Evolutionary conservation across 1,140 invertebrate genomes (phyloP).

Genomic region (Hirudo medicinalis): DNA sequence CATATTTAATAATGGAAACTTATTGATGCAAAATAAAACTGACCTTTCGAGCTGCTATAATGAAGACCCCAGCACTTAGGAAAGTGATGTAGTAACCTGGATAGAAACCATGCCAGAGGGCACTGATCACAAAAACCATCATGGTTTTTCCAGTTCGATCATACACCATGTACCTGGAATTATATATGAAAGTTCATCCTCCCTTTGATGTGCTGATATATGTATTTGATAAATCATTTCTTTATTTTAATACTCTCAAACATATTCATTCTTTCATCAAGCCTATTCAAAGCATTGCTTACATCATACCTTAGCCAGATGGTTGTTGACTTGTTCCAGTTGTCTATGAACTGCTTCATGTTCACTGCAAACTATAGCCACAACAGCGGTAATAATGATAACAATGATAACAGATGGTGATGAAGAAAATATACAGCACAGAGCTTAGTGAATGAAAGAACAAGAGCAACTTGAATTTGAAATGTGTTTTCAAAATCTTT

Average conservation of each 20-base stretch:
- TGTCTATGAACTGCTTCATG: slow-evolving; percentile 63
- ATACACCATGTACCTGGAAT: slow-evolving; percentile 52
- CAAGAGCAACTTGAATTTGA: not conserved
- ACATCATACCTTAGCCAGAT: slow-evolving; percentile 61
- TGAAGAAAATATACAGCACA: too few relatives aligned
- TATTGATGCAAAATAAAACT: slow-evolving; percentile 6
- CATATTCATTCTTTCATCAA: too few relatives aligned
- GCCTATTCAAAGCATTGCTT: too few relatives aligned
- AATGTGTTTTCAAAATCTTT: not conserved
- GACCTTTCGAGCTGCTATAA: slow-evolving; percentile 64
- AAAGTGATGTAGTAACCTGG: slow-evolving; percentile 95
- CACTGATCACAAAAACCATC: slow-evolving; percentile 72
- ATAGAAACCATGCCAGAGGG: slow-evolving; percentile 91
- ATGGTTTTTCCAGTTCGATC: slow-evolving; percentile 52
- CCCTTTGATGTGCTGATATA: too few relatives aligned
- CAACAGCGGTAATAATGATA: slow-evolving; percentile 9
- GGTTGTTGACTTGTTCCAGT: slow-evolving; percentile 85
- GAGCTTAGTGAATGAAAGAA: not conserved
- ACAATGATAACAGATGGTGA: not conserved
- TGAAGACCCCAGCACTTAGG: slow-evolving; percentile 70
- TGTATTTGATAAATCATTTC: too few relatives aligned
- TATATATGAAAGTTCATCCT: too few relatives aligned
- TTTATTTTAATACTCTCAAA: too few relatives aligned
- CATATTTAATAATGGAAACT: slow-evolving; percentile 7
- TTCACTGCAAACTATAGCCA: slow-evolving; percentile 54